Conservation (phyloP, 2,888 invertebrate genomes). For the Biston stratarius region DNA sequence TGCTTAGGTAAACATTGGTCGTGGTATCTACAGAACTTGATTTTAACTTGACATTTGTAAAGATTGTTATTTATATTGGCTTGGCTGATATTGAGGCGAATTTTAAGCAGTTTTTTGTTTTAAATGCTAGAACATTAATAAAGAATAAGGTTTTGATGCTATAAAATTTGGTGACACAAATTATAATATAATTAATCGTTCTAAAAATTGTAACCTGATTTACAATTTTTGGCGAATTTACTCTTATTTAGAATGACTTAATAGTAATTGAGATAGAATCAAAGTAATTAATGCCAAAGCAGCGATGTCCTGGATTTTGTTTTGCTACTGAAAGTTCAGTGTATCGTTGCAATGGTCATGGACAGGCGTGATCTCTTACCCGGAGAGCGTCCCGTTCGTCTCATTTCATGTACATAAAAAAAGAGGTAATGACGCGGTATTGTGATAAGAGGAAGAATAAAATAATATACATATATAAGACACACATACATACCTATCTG, state of each 20-base stretch:
- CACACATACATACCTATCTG: too few relatives aligned
- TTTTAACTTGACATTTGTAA: slow-evolving; percentile 35
- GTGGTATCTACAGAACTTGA: slow-evolving; percentile 13
- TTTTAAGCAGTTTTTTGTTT: slow-evolving; percentile 17
- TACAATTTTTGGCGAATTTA: not conserved
- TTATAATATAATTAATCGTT: not conserved
- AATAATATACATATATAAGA: too few relatives aligned
- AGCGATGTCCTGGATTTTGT: too few relatives aligned
- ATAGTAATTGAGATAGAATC: too few relatives aligned
- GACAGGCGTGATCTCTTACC: too few relatives aligned
- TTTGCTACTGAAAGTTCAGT: too few relatives aligned
- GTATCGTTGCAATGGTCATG: too few relatives aligned
- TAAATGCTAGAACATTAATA: not conserved
- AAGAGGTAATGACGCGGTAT: too few relatives aligned
- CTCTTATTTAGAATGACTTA: not conserved
- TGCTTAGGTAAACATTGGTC: not conserved
- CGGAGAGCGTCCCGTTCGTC: too few relatives aligned
- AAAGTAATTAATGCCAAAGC: too few relatives aligned
- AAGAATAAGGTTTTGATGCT: not conserved
- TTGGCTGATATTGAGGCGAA: slow-evolving; percentile 17
- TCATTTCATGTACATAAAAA: too few relatives aligned
- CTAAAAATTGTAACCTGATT: not conserved
- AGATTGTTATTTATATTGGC: slow-evolving; percentile 9
- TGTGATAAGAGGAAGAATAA: too few relatives aligned
- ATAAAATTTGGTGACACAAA: not conserved